phyloP scores from a whole-genome alignment of 1,140 invertebrate species.

The Chironomus tepperi region DNA sequence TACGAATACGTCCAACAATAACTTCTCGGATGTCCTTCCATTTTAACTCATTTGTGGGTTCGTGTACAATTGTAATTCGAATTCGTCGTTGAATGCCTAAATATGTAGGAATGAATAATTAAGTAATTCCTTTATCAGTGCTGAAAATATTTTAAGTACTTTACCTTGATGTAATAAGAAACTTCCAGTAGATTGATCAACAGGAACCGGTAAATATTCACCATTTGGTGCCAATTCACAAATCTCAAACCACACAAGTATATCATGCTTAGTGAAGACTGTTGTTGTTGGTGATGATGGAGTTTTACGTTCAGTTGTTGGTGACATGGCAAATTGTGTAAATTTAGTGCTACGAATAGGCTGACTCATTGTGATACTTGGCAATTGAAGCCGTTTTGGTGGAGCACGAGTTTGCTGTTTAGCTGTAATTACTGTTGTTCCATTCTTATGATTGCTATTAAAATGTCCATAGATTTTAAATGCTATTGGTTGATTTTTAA shows the following conservation, averaged over 20 bases:
- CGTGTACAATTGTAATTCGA: conserved; percentile 95
- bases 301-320: conserved; percentile 10
- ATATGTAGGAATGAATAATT: not conserved
- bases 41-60: conserved; percentile 79
- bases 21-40: conserved; percentile 91
- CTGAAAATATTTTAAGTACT: not conserved
- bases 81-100: conserved; percentile 85
- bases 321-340: conserved; percentile 52
- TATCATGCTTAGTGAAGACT: conserved; percentile 88
- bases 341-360: conserved; percentile 87
- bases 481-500: conserved; percentile 93
- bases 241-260: conserved; percentile 99
- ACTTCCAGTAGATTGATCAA: conserved; percentile 93
- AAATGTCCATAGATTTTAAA: conserved; percentile 99
- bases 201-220: conserved; percentile 91
- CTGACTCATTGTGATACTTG: conserved; percentile 88
- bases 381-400: conserved; percentile 82
- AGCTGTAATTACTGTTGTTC: conserved; percentile 47
- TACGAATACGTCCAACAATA: conserved; percentile 88
- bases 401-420: conserved; percentile 66
- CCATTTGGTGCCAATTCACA: conserved; percentile 96
- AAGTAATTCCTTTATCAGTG: not conserved
- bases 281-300: conserved; percentile 64
- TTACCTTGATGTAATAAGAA: conserved; percentile 86
- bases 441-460: conserved; percentile 86